These are phyloP conservation scores for Ormyrus rosae DNA, from an alignment of 2,888 invertebrate genomes.

Conservation along the genomic window DNA sequence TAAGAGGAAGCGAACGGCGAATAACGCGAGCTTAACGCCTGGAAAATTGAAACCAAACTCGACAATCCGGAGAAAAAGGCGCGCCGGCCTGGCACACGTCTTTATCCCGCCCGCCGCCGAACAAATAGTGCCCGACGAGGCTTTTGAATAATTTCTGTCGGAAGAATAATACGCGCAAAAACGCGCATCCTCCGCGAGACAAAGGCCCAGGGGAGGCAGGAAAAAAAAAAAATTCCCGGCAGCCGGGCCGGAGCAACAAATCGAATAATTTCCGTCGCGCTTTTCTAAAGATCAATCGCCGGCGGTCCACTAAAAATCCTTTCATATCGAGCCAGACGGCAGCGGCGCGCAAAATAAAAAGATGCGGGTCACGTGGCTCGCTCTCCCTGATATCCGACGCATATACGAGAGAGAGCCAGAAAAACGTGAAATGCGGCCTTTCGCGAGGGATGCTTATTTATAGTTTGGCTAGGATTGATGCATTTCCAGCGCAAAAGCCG, in stretches of 20 bases:
- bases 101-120: conserved; percentile 9
- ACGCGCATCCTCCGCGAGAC: not conserved
- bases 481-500: no score
- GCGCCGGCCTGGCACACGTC: not conserved
- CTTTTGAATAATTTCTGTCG: not conserved
- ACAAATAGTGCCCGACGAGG: not conserved
- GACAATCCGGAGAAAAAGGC: no score
- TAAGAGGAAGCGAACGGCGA: no score
- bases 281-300: conserved; percentile 47
- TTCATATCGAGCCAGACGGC: not conserved
- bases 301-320: conserved; percentile 14
- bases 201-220: conserved; percentile 1
- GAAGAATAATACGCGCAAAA: not conserved
- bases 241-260: not conserved
- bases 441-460: not conserved
- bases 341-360: not conserved
- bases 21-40: no score
- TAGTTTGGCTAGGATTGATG: no score
- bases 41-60: no score
- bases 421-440: no score
- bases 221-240: conserved; percentile 5
- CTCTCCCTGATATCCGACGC: no score
- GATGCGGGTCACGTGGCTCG: not conserved
- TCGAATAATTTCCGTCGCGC: conserved; percentile 44
- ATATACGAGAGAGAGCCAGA: no score